Base-by-base conservation (phyloP, 1,140 invertebrate genomes). In the Heliconius hermathena region DNA sequence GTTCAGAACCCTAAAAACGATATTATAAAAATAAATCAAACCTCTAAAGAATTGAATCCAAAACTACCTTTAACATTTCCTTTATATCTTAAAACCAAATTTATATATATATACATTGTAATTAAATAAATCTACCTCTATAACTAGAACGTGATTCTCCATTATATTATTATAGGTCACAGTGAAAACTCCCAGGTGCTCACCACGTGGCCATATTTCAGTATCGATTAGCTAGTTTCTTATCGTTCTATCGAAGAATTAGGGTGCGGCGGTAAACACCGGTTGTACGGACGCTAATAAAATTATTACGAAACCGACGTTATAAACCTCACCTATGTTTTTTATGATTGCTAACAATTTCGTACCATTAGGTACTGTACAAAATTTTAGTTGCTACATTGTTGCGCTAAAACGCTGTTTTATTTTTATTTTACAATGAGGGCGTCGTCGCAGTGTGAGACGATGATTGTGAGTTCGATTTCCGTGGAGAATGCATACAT, bases 181-280 rank as follows among this genome's bases (percentile, higher is more conserved):
- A 80, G 29, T 46, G 75, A 71, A 80, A 77, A 73, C 38, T 77
- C 70, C 49, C 75, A 73, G 79, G 74, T 77, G 75, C 20, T 60
- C 70, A 72, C 38, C 41, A 33, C n/a, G 73, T 49, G 66, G 54
- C 71, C 74, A 80, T 77, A 77, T 77, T 80, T 77, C 73, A 77
- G 75, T 80, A 80, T 80, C 75, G 79, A 80, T 80, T 77, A 76
- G 52, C 74, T 60, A 76, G 70, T 80, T 80, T 80, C 74, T 76
- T 76, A 80, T 76, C 73, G 78, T 74, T 57, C 76, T 75, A 80
- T 72, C 78, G 74, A 71, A 78, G 71, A 76, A 76, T 80, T 73
- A 76, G 74, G 70, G 78, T 29, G 46, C 9, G 70, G 60, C 74
- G 74, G 74, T 73, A 54, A 76, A 76, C 74, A 80, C 33, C 52